Base-by-base conservation (phyloP, 2,113 vertebrate genomes). In the Limanda limanda region DNA sequence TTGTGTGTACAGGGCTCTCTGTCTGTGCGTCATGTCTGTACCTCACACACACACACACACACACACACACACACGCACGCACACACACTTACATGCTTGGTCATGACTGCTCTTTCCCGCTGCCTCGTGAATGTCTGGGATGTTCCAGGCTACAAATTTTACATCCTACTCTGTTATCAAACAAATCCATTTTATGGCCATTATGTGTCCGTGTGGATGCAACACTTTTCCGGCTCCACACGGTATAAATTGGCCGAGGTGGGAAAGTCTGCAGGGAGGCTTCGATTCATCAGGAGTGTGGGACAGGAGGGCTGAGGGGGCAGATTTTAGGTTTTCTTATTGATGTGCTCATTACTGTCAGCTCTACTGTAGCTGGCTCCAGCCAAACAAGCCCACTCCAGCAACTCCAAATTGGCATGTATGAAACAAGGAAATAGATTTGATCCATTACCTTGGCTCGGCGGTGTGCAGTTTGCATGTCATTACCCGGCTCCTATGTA, bases 271-370 rank as follows among this genome's bases (percentile, higher is more conserved):
- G 76, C 71, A 31, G 31, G 42, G 68, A 82, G 78, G 55, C 57
- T 77, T 72, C 51, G 51, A 84, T 88, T 84, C 72, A 84, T 88
- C 80, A 73, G 76, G 37, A 73, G 59, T 42, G 31, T 15, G 23
- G 75, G 88, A 85, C 81, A 79, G 79, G 75, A 80, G 63, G 77
- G 66, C 85, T 83, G 74, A 86, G 76, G 78, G 82, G 72, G 68
- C 83, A 76, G 71, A 78, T 85, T 76, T 60, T 31, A 25, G 73
- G 31, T 67, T 81, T 81, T 78, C 67, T 84, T 86, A 81, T 86
- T 83, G 85, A 91, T 87, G 82, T 66, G 70, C 79, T 90, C 86
- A 86, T 90, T 90, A 87, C 79, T 82, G 84, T 85, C 83, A 79
- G 25, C 65, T 80, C 74, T 25, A 57, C 27, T 67, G 57, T 27